A percentile compares a stretch with the other conserved stretches of the same genome.
These are phyloP conservation scores for Lagenorhynchus albirostris DNA, from an alignment of 2,113 vertebrate species.

Conservation along the genomic window DNA sequence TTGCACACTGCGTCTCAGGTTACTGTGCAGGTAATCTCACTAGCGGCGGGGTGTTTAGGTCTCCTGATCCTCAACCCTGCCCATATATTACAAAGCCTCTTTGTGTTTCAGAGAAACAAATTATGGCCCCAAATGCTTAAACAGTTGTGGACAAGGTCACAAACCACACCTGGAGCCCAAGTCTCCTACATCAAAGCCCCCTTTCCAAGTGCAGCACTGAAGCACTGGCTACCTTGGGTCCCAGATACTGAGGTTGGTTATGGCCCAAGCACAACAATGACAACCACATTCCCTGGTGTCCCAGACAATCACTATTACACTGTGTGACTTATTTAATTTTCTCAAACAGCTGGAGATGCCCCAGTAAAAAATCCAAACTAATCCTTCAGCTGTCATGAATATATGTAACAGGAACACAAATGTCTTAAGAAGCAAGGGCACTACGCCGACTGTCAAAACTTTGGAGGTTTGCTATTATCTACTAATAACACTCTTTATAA, in stretches of 20 bases:
- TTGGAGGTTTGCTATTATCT: background rate
- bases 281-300: background rate
- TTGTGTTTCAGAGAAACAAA: background rate
- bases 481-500: background rate
- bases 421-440: background rate
- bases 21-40: background rate
- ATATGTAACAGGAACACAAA: background rate
- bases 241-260: background rate
- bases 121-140: background rate
- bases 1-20: background rate
- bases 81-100: background rate
- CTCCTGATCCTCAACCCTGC: background rate
- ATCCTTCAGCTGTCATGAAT: background rate
- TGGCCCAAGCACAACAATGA: background rate
- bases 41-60: background rate
- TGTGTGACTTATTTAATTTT: background rate
- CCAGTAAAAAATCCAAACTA: background rate
- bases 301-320: background rate
- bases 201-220: background rate
- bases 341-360: background rate
- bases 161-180: background rate
- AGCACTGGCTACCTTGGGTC: background rate
- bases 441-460: background rate
- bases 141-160: background rate
- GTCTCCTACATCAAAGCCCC: background rate